Base-by-base conservation (phyloP, 2,888 invertebrate genomes). In the Molanna angustata region DNA sequence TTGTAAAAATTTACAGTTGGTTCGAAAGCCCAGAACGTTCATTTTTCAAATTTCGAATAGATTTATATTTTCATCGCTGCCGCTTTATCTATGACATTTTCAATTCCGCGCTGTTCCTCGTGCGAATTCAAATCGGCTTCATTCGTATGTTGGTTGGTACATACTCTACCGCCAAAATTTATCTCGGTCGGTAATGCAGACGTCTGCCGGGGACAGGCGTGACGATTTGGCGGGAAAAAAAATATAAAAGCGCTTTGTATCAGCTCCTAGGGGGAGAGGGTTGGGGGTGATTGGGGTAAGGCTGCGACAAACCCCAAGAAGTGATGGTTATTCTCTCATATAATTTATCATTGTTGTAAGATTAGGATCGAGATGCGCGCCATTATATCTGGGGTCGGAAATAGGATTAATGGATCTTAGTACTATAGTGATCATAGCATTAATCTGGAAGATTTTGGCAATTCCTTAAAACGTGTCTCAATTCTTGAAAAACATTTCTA, bases 151-250 rank as follows among this genome's bases (percentile, higher is more conserved):
- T n/a, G n/a, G n/a, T n/a, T n/a, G n/a, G n/a, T n/a, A n/a, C n/a
- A n/a, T n/a, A n/a, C n/a, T n/a, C n/a, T n/a, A n/a, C n/a, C n/a
- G n/a, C n/a, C n/a, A n/a, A n/a, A n/a, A n/a, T n/a, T n/a, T n/a
- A n/a, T n/a, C n/a, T n/a, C n/a, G n/a, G n/a, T n/a, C n/a, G n/a
- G n/a, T n/a, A n/a, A 35, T n/a, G 35, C 7, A 4, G 35, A 35
- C 27, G 45, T 31, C 54, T 54, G 54, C 49, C 43, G 45, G 44
- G 44, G 54, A 54, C 54, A 54, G 49, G 44, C 54, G 54, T 44
- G 54, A 54, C 54, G 49, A 54, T 54, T 49, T 49, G 45, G 40
- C 19, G 22, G n/a, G n/a, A 45, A 49, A 54, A 54, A 54, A 43
- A 54, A 35, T 35, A 35, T 35, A 35, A 35, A 35, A 13, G 11